These are phyloP conservation scores for Copsychus sechellarum DNA, from an alignment of 2,113 vertebrate species.

Conservation along the genomic window DNA sequence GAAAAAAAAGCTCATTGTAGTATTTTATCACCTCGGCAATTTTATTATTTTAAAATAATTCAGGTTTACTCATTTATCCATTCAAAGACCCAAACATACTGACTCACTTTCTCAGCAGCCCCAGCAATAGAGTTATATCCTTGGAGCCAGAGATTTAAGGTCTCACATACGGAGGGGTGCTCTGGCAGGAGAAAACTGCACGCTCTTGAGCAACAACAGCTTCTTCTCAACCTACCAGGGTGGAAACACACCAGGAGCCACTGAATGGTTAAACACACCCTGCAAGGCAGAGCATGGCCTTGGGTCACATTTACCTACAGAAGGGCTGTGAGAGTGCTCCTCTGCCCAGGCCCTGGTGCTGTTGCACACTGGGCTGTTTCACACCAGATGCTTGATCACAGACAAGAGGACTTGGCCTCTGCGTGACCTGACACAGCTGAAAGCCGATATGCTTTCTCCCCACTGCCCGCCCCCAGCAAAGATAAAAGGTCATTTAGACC, in stretches of 20 bases:
- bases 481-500: constrained; percentile 46
- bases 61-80: constrained; percentile 33
- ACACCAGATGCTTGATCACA: not conserved
- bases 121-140: not conserved
- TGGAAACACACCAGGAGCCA: not conserved
- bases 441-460: constrained; percentile 39
- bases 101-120: constrained; percentile 12
- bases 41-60: not conserved
- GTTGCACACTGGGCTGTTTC: not conserved
- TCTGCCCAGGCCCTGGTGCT: not conserved
- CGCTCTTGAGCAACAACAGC: not conserved
- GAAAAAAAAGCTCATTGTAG: not conserved
- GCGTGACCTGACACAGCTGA: constrained; percentile 1
- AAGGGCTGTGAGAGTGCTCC: not conserved
- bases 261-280: not conserved
- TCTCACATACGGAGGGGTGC: not conserved
- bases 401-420: constrained; percentile 52
- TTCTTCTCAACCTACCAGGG: not conserved
- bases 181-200: not conserved
- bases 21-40: not conserved
- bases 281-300: not conserved
- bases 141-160: not conserved
- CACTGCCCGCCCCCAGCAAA: not conserved
- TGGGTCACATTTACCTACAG: not conserved
- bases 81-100: constrained; percentile 17